Evolutionary conservation across 1,140 invertebrate species (phyloP), one percentile per base, ranked within the genome.

Genomic region (Aleiodes sp.): DNA sequence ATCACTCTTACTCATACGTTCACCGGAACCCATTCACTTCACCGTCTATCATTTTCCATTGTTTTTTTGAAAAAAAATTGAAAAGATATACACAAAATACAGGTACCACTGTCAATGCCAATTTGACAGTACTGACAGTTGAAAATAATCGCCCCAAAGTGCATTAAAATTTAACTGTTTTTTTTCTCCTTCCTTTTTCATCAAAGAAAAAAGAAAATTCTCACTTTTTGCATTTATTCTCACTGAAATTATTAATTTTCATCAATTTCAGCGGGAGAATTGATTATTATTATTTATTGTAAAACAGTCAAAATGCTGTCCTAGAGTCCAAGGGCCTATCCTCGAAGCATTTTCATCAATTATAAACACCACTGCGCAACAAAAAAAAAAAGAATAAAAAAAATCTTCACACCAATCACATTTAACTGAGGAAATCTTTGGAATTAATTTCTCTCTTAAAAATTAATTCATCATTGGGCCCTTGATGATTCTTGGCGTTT

Each of bases 21-120:
- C 46, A 24, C 46, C 46, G 46, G 46, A 52, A 52, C 46, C 21
- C 46, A 52, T 52, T 52, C 46, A 19, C 46, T 21, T 21, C 46
- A 52, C 46, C 46, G 46, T 52, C 46, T 21, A 52, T 52, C 46
- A 52, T 26, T 24, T 52, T 4, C 7, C 19, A 10, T 8, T 35
- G 31, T 4, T 35, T 35, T 16, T 16, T 1, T 2, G 41, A 19
- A 46, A 56, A 21, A 35, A 78, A 78, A 79, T 71, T 74, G 77
- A 79, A 76, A 69, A 76, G 75, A 80, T 80, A 80, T 78, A 81
- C 75, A 79, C 71, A 78, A 70, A 80, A 73, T 78, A 80, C 76
- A 81, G 80, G 79, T 81, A 81, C 78, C 73, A 74, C 74, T 75
- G 73, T 61, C 62, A 73, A 73, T 75, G 73, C 63, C 62, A 73